These are phyloP conservation scores for Microchrysa polita DNA, from an alignment of 2,888 invertebrate species.

Conservation along the genomic window DNA sequence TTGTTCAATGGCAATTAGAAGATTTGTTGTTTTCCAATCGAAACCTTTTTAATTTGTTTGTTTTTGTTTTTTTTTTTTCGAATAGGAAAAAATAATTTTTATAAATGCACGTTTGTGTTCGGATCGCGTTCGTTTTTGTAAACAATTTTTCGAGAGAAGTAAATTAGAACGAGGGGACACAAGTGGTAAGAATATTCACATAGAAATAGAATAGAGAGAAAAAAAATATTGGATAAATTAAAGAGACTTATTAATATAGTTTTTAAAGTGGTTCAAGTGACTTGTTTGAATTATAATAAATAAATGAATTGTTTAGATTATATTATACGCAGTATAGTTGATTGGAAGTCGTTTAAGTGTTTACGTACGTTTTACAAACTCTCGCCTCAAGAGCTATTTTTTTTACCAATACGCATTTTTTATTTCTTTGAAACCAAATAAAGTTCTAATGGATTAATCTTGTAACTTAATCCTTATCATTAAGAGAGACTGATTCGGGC, in stretches of 20 bases:
- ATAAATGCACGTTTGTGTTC: not conserved
- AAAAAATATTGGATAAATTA: too few species aligned
- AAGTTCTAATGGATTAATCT: too few species aligned
- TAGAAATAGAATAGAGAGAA: too few species aligned
- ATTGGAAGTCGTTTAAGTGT: too few species aligned
- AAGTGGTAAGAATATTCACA: not conserved
- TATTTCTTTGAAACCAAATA: not conserved
- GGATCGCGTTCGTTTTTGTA: too few species aligned
- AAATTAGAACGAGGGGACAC: not conserved
- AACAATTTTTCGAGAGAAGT: not conserved
- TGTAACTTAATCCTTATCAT: not conserved
- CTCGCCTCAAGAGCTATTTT: too few species aligned
- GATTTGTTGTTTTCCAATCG: conserved; percentile 99
- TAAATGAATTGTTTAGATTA: too few species aligned
- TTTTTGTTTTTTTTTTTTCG: conserved; percentile 30
- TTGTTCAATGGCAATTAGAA: conserved; percentile 97
- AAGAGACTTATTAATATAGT: too few species aligned
- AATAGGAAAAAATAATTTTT: conserved; percentile 12
- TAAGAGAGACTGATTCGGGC: not conserved
- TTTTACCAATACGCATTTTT: not conserved
- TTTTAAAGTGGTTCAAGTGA: too few species aligned
- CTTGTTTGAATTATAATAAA: too few species aligned
- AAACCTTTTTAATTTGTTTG: conserved; percentile 80
- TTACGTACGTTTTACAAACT: too few species aligned
- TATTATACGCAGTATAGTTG: too few species aligned